Evolutionary conservation across 2,113 vertebrate species (phyloP), one percentile per base, ranked within the genome.

Genomic region (Sorex araneus): DNA sequence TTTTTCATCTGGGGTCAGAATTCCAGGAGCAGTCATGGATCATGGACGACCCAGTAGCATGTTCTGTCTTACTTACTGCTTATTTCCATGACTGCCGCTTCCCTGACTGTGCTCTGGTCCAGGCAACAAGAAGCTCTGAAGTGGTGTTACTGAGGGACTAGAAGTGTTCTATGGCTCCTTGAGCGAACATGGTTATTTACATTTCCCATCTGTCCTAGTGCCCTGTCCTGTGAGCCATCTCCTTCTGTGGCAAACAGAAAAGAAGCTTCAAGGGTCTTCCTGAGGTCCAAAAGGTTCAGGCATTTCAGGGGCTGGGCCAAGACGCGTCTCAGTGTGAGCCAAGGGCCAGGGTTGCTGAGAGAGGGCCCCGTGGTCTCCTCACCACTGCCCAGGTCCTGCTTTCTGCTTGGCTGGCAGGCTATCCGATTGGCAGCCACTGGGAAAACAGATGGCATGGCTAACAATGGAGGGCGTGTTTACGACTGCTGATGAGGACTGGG

Each of bases 391-490:
- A 28, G 30, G 27, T 66, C 75, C 67, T 95, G 8, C 32, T 89
- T 40, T 92, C 36, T 83, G 86, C 93, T 81, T 78, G 70, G 64
- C 0, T 1, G 28, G 69, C 83, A 86, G 86, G 87, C 76, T 45
- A 47, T 84, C 74, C 16, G 69, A 95, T 94, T 97, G 95, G 96
- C 91, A 85, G 94, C 82, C 86, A 91, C 84, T 74, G 70, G 89
- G 89, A 91, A 96, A 94, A 85, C 96, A 97, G 97, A 97, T 96
- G 97, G 97, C 1, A 2, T 6, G 3, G 25, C 87, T 80, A 87
- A 97, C 97, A 97, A 96, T 96, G 95, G 94, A 92, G 78, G 92
- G 83, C 95, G 96, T 97, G 92, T 96, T 96, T 97, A 94, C 96
- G 95, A 96, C 95, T 96, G 97, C 95, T 97, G 97, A 96, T 96